Percentiles rank a stretch among this genome's conserved stretches.
phyloP scores from a whole-genome alignment of 2,113 vertebrate genomes.

The Sphyrna mokarran region DNA sequence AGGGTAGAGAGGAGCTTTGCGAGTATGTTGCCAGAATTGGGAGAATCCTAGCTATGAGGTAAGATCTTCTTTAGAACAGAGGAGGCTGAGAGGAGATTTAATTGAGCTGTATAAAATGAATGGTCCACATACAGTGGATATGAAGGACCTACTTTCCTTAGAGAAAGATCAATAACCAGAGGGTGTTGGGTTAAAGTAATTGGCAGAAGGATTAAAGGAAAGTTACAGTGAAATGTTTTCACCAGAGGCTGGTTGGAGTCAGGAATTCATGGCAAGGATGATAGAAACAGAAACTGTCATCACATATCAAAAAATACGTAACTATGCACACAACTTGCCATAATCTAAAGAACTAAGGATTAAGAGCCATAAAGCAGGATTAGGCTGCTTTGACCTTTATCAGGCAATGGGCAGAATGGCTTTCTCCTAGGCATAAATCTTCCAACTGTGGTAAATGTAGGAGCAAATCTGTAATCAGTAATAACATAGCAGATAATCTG shows the following conservation, averaged over 20 bases:
- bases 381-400: background rate
- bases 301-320: background rate
- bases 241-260: background rate
- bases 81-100: background rate
- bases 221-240: background rate
- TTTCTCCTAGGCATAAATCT: background rate
- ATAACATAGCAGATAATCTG: background rate
- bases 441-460: background rate
- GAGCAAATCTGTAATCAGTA: background rate
- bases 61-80: no score
- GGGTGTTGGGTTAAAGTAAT: background rate
- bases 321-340: background rate
- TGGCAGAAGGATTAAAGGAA: background rate
- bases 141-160: background rate
- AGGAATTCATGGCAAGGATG: background rate
- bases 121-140: background rate
- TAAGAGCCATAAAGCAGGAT: background rate
- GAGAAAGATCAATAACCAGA: background rate
- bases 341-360: background rate
- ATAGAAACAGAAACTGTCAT: background rate
- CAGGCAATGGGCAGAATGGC: background rate
- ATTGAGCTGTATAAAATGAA: background rate
- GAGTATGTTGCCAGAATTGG: no score
- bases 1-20: no score
- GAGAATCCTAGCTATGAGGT: no score